Evolutionary conservation across 1,140 invertebrate species (phyloP).

Genomic region (Nasonia vitripennis): DNA sequence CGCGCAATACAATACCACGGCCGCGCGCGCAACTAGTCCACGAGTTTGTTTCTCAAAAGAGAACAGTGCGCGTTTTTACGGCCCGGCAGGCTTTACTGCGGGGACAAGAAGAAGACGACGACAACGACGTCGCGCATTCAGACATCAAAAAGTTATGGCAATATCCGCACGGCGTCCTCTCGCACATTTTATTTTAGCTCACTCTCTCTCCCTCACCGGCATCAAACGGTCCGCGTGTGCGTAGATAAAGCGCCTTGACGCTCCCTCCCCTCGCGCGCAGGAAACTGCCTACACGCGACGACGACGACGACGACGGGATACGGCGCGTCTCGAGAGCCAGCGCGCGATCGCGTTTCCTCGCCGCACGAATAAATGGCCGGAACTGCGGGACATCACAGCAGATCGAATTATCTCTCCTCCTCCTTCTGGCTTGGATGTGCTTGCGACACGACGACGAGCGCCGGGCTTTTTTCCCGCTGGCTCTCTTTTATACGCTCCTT

Average conservation of each 20-base stretch:
- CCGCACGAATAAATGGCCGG: conserved; percentile 28
- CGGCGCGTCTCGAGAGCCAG: not conserved
- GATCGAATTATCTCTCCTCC: conserved; percentile 38
- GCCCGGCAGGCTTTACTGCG: conserved; percentile 2
- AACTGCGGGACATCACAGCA: conserved; percentile 33
- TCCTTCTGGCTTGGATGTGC: too few relatives aligned
- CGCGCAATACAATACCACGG: not conserved
- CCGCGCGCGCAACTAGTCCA: not conserved
- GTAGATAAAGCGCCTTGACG: conserved; percentile 40
- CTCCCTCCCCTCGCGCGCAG: conserved; percentile 50
- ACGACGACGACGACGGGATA: conserved; percentile 49
- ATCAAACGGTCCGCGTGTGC: conserved; percentile 13
- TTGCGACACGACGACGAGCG: too few relatives aligned
- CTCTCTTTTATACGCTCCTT: not conserved
- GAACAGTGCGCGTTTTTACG: conserved; percentile 33
- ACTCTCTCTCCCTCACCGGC: not conserved
- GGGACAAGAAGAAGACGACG: not conserved
- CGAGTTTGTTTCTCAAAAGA: conserved; percentile 21
- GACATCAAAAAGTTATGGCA: conserved; percentile 44
- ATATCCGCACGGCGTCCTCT: not conserved
- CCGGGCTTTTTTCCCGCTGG: too few relatives aligned
- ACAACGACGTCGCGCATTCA: not conserved
- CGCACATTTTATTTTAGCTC: conserved; percentile 41
- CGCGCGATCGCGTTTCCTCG: conserved; percentile 9
- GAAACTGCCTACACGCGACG: conserved; percentile 42